Base-by-base conservation (phyloP, 2,797 vertebrate species). In the Rhynchotus rufescens region DNA sequence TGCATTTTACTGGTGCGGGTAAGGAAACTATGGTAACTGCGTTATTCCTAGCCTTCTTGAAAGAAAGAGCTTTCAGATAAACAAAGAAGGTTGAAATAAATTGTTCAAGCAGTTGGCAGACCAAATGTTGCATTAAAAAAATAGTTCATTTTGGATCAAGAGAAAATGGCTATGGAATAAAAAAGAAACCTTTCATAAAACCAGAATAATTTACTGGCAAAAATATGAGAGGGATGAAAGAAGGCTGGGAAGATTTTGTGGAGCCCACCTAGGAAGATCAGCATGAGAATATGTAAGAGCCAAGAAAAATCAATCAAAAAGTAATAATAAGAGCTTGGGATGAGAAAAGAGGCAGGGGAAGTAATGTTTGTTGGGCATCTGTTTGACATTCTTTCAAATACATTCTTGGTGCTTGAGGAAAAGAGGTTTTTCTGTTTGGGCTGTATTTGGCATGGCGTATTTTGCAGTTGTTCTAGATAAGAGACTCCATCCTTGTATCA, bases 241-340 rank as follows among this genome's bases (percentile, higher is more conserved):
- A 64, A 87, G 85, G 32, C 79, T 85, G 88, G 69, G 56, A 88
- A 93, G 42, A 56, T 66, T 95, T 32, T 60, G 47, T 61, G 74
- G 42, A 94, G 90, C 84, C 96, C 92, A 94, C 92, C 88, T 92
- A 90, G 86, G 96, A 93, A 44, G 88, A 93, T 71, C 94, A 92
- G 90, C 78, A 66, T 67, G 62, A 80, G 14, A 32, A 19, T 44
- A 10, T 73, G 38, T 38, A 64, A 75, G 30, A 85, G 88, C 86
- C 91, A 95, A 94, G 51, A 84, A 89, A 96, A 91, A 94, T 84
- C 88, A 91, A 86, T 94, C 84, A 91, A 88, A 94, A 93, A 73
- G 56, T 72, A 94, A 66, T 91, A 89, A 88, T 88, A 94, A 73
- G 67, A 20, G 23, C n/a, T 94, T 93, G 81, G 66, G 76, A 83